Base-by-base conservation (phyloP, 2,888 invertebrate genomes). In the Willowsia nigromaculata region DNA sequence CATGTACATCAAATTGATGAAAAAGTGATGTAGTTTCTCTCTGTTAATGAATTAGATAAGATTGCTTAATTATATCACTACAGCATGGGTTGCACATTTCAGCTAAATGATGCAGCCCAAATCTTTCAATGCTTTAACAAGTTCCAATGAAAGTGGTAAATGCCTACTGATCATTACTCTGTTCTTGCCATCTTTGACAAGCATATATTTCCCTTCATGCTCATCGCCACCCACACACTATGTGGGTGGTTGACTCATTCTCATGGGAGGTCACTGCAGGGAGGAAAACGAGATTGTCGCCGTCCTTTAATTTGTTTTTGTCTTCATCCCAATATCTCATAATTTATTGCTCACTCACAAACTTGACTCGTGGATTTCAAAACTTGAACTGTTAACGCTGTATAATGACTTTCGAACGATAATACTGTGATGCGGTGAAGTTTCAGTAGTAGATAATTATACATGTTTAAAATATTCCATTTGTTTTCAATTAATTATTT, bases 241-340 rank as follows among this genome's bases (percentile, higher is more conserved):
- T 27, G n/a, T 30, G 43, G n/a, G 40, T 22, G 43, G 50, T 30
- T 53, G 15, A 30, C 50, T 30, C 22, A 15, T 50, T 74, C 74
- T 50, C 25, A 18, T 50, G 76, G 33, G 76, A 76, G 50, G 53
- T 30, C 76, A 76, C 76, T 53, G 76, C 76, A 50, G 76, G n/a
- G 76, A 76, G 11, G 50, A 76, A 76, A 76, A 50, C 53, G 76
- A 76, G 30, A 76, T 15, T 25, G 18, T 22, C 9, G 22, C 4
- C 18, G 50, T 76, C 15, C 30, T 30, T 11, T 76, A 50, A 76
- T 76, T 74, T 47, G 47, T 74, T 74, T 74, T n/a, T 50, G 47
- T 30, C 43, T 50, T 47, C 76, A 13, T n/a, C 50, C 76, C 43
- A 74, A 47, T 47, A 76, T 40, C 13, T 9, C 15, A 25, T 76